Percentiles rank a stretch among this genome's conserved stretches.
These are phyloP conservation scores for Astyanax mexicanus DNA, from an alignment of 2,797 vertebrate species.

Conservation along the genomic window DNA sequence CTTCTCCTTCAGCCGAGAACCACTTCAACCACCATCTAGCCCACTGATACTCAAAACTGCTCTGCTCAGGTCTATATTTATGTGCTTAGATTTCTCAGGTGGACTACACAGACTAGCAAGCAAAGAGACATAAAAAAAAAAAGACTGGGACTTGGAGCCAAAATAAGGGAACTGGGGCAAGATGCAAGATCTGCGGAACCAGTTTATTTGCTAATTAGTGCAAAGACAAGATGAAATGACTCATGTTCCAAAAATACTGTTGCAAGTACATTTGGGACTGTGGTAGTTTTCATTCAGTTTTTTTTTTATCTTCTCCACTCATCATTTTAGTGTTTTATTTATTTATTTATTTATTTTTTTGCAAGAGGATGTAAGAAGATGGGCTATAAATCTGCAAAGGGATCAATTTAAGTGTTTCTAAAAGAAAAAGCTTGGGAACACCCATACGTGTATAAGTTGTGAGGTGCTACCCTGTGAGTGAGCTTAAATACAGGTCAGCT, in stretches of 20 bases:
- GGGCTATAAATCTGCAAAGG: too few species aligned
- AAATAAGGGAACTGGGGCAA: background rate
- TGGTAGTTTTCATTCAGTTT: background rate
- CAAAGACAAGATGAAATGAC: background rate
- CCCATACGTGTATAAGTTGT: too few species aligned
- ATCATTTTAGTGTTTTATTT: background rate
- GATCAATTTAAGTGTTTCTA: too few species aligned
- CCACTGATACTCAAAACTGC: conserved; percentile 45
- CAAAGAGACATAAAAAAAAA: background rate
- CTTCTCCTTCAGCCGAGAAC: conserved; percentile 49
- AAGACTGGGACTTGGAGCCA: background rate
- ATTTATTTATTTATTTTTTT: too few species aligned
- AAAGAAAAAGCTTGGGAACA: too few species aligned
- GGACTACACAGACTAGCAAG: background rate
- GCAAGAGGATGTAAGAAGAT: too few species aligned
- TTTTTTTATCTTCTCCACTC: background rate
- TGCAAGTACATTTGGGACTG: background rate
- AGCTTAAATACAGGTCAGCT: too few species aligned
- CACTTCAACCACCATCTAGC: conserved; percentile 47
- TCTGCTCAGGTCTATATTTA: conserved; percentile 28
- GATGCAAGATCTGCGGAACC: background rate
- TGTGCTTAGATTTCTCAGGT: conserved; percentile 14
- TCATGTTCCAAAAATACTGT: background rate
- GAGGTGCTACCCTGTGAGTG: too few species aligned
- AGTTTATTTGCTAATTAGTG: conserved; percentile 3